Conservation (phyloP, 1,140 invertebrate genomes). For the Eumaeus atala region DNA sequence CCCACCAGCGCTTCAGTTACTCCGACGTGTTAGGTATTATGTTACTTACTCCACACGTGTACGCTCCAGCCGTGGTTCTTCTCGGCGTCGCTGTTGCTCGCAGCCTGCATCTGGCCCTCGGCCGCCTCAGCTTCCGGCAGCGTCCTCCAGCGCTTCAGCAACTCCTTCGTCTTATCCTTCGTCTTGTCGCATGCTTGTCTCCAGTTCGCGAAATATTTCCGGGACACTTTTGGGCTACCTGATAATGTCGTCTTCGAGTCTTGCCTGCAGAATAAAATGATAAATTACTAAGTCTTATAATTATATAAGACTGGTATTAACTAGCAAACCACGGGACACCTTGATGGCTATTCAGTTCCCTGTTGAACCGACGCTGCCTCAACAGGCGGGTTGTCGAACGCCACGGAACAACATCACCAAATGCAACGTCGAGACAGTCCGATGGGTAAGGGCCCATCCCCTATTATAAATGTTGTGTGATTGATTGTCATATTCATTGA, state of each 20-base stretch:
- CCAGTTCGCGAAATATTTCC: slow-evolving; percentile 82
- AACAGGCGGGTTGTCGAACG: no score
- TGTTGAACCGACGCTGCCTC: no score
- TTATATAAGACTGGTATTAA: no score
- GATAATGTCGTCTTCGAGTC: slow-evolving; percentile 51
- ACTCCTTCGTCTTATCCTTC: slow-evolving; percentile 79
- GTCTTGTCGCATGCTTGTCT: slow-evolving; percentile 81
- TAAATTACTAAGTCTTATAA: no score
- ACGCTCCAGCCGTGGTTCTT: slow-evolving; percentile 78
- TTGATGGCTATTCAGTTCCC: no score
- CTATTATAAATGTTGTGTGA: no score
- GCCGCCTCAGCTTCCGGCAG: slow-evolving; percentile 74
- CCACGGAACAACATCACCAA: no score
- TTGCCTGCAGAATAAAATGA: slow-evolving; percentile 45
- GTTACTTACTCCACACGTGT: slow-evolving; percentile 80
- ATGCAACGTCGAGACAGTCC: no score
- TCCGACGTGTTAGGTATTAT: slow-evolving; percentile 78
- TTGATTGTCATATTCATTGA: no score
- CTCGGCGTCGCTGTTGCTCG: slow-evolving; percentile 49
- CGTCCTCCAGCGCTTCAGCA: slow-evolving; percentile 80
- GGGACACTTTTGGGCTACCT: slow-evolving; percentile 76
- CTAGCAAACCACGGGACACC: no score
- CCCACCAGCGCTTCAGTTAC: slow-evolving; percentile 79
- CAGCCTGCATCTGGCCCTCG: slow-evolving; percentile 44
- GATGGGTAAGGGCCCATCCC: no score